A percentile compares a stretch with the other conserved stretches of the same genome.
phyloP scores from a whole-genome alignment of 2,888 invertebrate species.

The Melieria crassipennis region DNA sequence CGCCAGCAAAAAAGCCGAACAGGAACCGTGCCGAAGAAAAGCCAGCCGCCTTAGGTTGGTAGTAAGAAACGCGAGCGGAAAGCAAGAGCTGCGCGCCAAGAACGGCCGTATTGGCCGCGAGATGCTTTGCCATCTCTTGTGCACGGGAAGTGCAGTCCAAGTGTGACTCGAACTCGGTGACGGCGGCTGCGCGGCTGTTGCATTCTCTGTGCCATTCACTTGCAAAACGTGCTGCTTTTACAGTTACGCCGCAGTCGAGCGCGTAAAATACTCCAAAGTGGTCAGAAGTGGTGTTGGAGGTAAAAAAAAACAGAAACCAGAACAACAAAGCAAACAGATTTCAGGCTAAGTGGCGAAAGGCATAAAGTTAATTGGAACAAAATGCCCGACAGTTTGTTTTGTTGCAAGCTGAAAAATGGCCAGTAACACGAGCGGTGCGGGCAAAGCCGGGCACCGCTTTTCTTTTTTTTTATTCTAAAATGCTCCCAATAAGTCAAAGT shows the following conservation, averaged over 20 bases:
- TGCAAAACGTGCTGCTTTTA: neutral
- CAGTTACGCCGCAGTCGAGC: constrained; percentile 13
- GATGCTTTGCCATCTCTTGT: neutral
- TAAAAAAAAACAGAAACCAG: neutral
- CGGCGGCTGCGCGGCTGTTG: constrained; percentile 53
- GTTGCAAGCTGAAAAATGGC: neutral
- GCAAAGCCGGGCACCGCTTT: neutral
- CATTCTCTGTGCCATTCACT: constrained; percentile 11
- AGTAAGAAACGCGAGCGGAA: neutral
- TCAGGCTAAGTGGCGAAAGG: constrained; percentile 2
- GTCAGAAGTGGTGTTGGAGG: neutral
- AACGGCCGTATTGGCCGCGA: neutral
- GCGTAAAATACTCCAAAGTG: constrained; percentile 1
- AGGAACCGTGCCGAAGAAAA: constrained; percentile 1
- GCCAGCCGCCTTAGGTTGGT: neutral
- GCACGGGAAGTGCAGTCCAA: neutral
- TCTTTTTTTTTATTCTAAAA: too few relatives aligned
- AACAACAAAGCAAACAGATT: neutral
- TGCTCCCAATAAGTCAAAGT: too few relatives aligned
- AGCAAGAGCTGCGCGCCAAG: too few relatives aligned
- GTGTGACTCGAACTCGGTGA: neutral
- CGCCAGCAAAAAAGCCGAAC: constrained; percentile 5
- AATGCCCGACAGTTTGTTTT: neutral
- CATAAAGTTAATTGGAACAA: constrained; percentile 18
- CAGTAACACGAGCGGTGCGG: neutral